Base-by-base conservation (phyloP, 1,140 invertebrate species). In the Cherax quadricarinatus region DNA sequence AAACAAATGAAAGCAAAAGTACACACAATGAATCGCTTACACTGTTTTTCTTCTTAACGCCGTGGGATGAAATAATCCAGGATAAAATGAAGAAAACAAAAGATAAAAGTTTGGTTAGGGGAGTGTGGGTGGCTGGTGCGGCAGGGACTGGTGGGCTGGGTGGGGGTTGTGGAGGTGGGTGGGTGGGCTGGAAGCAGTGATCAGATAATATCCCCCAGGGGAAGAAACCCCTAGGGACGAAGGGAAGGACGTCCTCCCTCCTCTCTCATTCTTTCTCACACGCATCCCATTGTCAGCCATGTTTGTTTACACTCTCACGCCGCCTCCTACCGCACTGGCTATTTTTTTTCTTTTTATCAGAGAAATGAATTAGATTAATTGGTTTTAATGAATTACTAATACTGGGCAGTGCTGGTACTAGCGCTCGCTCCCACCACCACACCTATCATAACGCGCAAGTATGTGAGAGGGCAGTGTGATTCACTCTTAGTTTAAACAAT, bases 141-240 rank as follows among this genome's bases (percentile, higher is more conserved):
- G 30, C 30, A 41, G 30, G 30, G 30, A 41, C 0, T 41, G 30
- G 30, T 41, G 30, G 30, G 30, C 30, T 41, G 30, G 30, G 2
- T 41, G 30, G 2, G 30, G 30, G 30, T 41, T 3, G 73, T 24
- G 9, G 73, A 21, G 73, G 73, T 16, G 73, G 73, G 41, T 10
- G 73, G 41, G 73, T 10, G n/a, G 73, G 41, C 10, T 9, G 21
- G 73, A 78, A 41, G 53, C 7, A 57, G 53, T 57, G 14, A 75
- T 75, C 70, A 75, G 70, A 75, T 75, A 75, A 75, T 75, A 75
- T 75, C 24, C 70, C 24, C 70, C 7, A 75, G 70, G 70, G 5
- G n/a, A 24, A n/a, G 70, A 16, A 18, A 6, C 18, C n/a, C 18
- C 70, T 75, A 6, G 70, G 66, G 70, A 75, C 18, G 70, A n/a